A percentile compares a stretch with the other conserved stretches of the same genome.
phyloP scores from a whole-genome alignment of 2,888 invertebrate genomes.

The Steinernema carpocapsae region DNA sequence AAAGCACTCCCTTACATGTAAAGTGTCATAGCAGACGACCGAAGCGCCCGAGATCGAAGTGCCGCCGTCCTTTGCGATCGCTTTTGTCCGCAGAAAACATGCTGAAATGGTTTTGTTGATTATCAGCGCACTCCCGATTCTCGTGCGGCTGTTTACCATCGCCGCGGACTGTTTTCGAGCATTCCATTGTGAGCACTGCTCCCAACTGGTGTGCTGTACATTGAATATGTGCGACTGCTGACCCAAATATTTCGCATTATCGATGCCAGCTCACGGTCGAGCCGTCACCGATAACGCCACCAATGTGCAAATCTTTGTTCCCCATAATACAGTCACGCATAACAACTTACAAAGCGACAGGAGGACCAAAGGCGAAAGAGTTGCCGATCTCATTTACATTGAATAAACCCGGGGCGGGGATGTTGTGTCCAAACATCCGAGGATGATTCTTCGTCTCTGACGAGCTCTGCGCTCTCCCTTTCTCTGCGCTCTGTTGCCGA shows the following conservation, averaged over 20 bases:
- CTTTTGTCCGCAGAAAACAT: background rate
- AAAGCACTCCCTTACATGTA: background rate
- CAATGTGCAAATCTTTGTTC: background rate
- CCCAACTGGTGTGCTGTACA: background rate
- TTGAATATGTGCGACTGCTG: background rate
- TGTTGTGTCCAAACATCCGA: background rate
- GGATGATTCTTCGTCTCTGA: background rate
- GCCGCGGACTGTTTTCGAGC: no score
- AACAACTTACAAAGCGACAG: background rate
- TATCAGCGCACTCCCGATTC: no score
- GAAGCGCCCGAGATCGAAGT: background rate
- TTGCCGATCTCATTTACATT: background rate
- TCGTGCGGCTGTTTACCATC: no score
- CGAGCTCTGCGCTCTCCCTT: background rate
- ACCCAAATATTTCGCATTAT: background rate
- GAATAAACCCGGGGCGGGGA: background rate
- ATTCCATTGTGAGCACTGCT: background rate
- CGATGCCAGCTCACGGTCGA: no score
- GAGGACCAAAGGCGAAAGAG: slow-evolving; percentile 2
- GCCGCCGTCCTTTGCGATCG: slow-evolving; percentile 6
- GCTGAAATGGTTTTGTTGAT: background rate
- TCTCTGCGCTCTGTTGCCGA: background rate
- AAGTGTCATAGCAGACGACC: slow-evolving; percentile 9
- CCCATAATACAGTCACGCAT: no score
- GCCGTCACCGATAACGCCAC: background rate